Evolutionary conservation across 2,797 vertebrate genomes (phyloP), one percentile per base, ranked within the genome.

Genomic region (Spatula clypeata): DNA sequence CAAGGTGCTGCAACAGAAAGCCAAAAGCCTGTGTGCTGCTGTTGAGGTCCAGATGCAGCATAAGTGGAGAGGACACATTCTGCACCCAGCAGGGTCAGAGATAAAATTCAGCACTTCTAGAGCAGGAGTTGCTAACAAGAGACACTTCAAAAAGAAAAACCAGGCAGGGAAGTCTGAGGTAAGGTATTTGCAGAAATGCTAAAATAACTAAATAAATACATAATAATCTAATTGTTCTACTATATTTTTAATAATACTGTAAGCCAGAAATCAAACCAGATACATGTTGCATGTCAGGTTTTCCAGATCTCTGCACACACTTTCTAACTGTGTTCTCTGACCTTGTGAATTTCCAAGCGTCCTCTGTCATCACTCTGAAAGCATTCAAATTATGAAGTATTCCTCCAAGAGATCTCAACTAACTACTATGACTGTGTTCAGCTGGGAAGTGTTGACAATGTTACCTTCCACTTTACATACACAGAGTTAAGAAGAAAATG

Each of bases 221-320:
- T 26, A 38, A 42, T 42, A 61, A 82, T 16, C 8, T 61, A 47
- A 40, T 19, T 54, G 13, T 45, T 44, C 44, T 55, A 13, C 17
- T 8, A 18, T 32, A 36, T 76, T 47, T n/a, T 29, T 75, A 57
- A 75, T 55, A 86, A 65, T 31, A 27, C 38, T 88, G 29, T 72
- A 65, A 86, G 16, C 16, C 31, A 76, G 55, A 76, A 74, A 61
- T 24, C n/a, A 64, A 91, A 81, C 7, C 9, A n/a, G 42, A 83
- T 57, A 9, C 0, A 0, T 45, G 24, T 23, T 51, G 20, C 72
- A 32, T 31, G 47, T 54, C 23, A 18, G 3, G 16, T 77, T 94
- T 61, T 81, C 1, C 1, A 36, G 32, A 44, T n/a, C n/a, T 79
- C 45, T 77, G 19, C 29, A 10, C 26, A 47, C 2, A 5, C 26